Evolutionary conservation across 1,140 invertebrate genomes (phyloP).

Genomic region (Bombus fervidus): DNA sequence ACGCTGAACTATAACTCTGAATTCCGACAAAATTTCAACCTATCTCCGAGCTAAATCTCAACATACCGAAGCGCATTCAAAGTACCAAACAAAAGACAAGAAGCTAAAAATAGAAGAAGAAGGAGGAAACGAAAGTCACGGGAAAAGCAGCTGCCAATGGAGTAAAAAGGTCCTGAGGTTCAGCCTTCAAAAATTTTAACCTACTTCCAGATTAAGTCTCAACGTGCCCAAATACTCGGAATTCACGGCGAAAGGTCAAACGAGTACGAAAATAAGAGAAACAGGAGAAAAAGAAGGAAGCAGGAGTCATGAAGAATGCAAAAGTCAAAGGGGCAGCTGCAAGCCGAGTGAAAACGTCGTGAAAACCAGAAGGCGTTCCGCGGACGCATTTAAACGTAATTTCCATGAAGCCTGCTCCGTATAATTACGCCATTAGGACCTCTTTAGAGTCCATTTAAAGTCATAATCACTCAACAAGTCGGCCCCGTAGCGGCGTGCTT

Average conservation of each 20-base stretch:
- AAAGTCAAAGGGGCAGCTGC: not conserved
- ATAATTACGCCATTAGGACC: slow-evolving; percentile 66
- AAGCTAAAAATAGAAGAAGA: no score
- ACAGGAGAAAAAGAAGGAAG: not conserved
- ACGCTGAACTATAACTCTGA: no score
- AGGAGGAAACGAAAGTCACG: not conserved
- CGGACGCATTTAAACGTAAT: slow-evolving; percentile 62
- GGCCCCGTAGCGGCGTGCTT: slow-evolving; percentile 41
- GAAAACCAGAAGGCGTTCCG: slow-evolving; percentile 52
- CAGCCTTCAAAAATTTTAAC: no score
- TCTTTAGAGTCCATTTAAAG: slow-evolving; percentile 66
- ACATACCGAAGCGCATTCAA: not conserved
- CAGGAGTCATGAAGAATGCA: not conserved
- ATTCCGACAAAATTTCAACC: not conserved
- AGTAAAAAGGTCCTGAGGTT: no score
- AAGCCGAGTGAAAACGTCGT: slow-evolving; percentile 26
- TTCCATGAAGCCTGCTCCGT: slow-evolving; percentile 61
- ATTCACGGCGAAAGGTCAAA: not conserved
- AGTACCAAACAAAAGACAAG: not conserved
- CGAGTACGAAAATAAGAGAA: no score
- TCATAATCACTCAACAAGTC: slow-evolving; percentile 67
- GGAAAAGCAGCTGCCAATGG: no score
- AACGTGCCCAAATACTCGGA: no score
- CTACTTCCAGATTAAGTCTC: no score
- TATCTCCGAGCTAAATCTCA: not conserved